Base-by-base conservation (phyloP, 1,140 invertebrate species). In the Agrilus planipennis region DNA sequence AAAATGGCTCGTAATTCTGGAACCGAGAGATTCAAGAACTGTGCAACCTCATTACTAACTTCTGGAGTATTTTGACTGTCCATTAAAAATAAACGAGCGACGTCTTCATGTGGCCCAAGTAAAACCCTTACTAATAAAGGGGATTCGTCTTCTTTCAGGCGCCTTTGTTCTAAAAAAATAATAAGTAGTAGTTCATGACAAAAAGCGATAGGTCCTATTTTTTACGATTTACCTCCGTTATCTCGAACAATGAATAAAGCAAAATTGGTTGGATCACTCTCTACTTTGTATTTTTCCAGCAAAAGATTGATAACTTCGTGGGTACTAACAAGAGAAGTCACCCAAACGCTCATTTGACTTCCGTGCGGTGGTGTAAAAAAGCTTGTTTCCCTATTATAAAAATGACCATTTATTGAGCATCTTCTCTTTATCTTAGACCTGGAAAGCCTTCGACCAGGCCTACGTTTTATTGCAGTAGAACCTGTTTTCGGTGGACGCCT, bases 381-480 rank as follows among this genome's bases (percentile, higher is more conserved):
- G 55, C 82, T 85, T 0, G 86, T 89, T 68, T 89, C 84, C 37
- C 84, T 72, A 60, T 89, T 84, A 55, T 89, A 90, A 60, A 82
- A 87, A 60, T 90, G 85, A 1, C 86, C 85, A 61, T 89, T 90
- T 20, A 89, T 89, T 0, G 85, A 89, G 47, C 84, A 89, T 40
- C 85, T 70, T 42, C 83, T 66, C 66, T 77, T 75, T 10, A 84
- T 58, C 57, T 80, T 79, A 43, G 76, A 72, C 21, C 77, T 69
- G 2, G 81, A 81, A 51, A 76, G 64, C 44, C 72, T 63, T 41
- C 75, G 73, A 34, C 81, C 78, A 22, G 79, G 75, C 52, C 82
- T 62, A 49, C 84, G 63, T 60, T 75, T 70, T 49, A 87, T 75
- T 20, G 82, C 74, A 23, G 80, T 73, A 16, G 79, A 75, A 37